A percentile compares a stretch with the other conserved stretches of the same genome.
Evolutionary conservation across 2,113 vertebrate genomes (phyloP).

Genomic region (Centropus unirufus): DNA sequence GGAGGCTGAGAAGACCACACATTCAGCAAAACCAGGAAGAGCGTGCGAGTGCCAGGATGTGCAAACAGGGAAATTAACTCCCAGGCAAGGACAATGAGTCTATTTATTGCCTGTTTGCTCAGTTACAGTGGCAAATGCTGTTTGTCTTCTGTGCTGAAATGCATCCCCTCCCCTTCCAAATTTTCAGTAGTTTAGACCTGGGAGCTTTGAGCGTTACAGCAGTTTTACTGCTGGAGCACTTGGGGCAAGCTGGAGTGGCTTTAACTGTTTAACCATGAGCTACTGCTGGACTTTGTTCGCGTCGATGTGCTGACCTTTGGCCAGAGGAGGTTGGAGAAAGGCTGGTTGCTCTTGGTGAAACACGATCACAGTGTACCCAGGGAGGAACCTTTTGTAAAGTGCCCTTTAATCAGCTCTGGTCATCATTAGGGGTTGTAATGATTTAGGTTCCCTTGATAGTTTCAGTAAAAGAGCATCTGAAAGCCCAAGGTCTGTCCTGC

Average conservation of each 20-base stretch:
- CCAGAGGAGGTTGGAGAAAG: background rate
- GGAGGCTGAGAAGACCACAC: background rate
- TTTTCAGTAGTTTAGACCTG: background rate
- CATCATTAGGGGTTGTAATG: background rate
- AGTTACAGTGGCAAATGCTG: background rate
- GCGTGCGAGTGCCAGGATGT: background rate
- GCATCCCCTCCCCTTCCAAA: background rate
- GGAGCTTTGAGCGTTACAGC: background rate
- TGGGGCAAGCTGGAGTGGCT: background rate
- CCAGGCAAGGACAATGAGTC: background rate
- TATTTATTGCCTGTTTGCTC: constrained; percentile 28
- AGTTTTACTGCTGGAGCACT: background rate
- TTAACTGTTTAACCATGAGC: background rate
- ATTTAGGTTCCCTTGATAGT: background rate
- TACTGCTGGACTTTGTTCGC: background rate
- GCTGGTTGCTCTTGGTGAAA: background rate
- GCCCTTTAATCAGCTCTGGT: constrained; percentile 17
- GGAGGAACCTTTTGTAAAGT: constrained; percentile 51
- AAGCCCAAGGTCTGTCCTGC: background rate
- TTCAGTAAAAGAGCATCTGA: background rate
- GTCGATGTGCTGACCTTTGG: background rate
- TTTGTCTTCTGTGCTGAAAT: background rate
- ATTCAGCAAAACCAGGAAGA: constrained; percentile 15
- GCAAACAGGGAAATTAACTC: constrained; percentile 45
- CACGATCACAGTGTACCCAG: constrained; percentile 25